phyloP scores from a whole-genome alignment of 2,797 vertebrate species.

The Peromyscus nudipes region DNA sequence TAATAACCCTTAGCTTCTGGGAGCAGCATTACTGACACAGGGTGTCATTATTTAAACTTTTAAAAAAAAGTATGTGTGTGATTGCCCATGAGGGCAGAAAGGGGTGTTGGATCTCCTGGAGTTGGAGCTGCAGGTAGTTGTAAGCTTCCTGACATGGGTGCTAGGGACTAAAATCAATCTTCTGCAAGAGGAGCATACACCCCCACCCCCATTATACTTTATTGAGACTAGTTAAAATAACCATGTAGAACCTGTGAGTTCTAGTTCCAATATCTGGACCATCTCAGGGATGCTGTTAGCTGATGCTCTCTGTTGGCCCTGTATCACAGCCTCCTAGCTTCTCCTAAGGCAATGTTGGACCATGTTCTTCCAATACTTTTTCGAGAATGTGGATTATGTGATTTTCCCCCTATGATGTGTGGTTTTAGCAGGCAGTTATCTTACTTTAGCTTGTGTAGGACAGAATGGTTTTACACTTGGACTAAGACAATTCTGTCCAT shows the following conservation, averaged over 20 bases:
- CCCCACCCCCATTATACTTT: background rate
- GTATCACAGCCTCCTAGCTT: background rate
- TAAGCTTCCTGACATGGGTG: background rate
- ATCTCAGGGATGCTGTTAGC: background rate
- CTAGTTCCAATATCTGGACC: background rate
- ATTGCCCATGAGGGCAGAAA: background rate
- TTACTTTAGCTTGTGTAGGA: slow-evolving; percentile 28
- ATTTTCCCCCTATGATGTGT: slow-evolving; percentile 18
- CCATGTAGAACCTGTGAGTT: background rate
- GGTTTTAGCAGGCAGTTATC: slow-evolving; percentile 1
- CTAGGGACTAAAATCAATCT: background rate
- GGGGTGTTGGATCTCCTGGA: background rate
- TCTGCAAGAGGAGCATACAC: background rate
- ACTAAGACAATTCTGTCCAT: slow-evolving; percentile 21
- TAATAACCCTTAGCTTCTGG: background rate
- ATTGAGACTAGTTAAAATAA: background rate
- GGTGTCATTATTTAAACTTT: background rate
- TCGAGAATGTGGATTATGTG: slow-evolving; percentile 7
- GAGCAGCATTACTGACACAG: background rate
- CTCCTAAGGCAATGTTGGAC: background rate
- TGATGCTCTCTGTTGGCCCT: background rate
- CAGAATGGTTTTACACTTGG: slow-evolving; percentile 10
- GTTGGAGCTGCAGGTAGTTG: background rate
- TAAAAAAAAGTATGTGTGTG: background rate
- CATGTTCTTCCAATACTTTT: background rate